Evolutionary conservation across 92 coral and sea anemone genomes (phyloP).

Genomic region (Zoanthus sansibaricus): DNA sequence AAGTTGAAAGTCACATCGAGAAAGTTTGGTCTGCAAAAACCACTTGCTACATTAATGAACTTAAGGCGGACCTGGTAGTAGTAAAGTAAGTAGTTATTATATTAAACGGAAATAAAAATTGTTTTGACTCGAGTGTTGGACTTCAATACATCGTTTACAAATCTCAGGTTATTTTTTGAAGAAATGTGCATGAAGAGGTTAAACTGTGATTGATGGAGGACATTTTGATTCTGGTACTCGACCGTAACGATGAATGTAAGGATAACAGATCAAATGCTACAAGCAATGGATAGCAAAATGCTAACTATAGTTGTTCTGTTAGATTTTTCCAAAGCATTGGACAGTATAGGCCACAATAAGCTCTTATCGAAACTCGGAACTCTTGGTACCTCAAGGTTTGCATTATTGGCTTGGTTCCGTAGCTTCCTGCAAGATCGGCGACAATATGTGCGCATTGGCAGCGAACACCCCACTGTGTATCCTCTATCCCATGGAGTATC

Average conservation of each 20-base stretch:
- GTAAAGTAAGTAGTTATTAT: too few relatives aligned
- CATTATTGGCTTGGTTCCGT: neutral
- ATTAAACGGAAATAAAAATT: too few relatives aligned
- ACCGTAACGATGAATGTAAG: neutral
- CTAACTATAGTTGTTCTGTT: constrained; percentile 4
- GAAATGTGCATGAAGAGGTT: too few relatives aligned
- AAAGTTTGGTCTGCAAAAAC: too few relatives aligned
- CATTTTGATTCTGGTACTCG: neutral
- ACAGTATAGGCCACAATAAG: neutral
- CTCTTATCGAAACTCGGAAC: neutral
- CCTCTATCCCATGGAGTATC: neutral
- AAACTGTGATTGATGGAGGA: too few relatives aligned
- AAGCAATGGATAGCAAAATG: neutral
- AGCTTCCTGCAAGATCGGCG: neutral
- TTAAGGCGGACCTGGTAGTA: too few relatives aligned
- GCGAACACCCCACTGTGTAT: neutral
- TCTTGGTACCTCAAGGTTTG: neutral
- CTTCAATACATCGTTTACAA: too few relatives aligned
- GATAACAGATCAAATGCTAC: neutral
- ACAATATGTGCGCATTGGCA: neutral
- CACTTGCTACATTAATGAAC: too few relatives aligned
- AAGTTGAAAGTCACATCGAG: too few relatives aligned
- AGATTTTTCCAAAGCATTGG: neutral
- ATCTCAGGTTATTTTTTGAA: too few relatives aligned
- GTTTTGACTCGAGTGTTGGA: too few relatives aligned